Conservation (phyloP, 2,797 vertebrate species). For the Cossypha dichroa region DNA sequence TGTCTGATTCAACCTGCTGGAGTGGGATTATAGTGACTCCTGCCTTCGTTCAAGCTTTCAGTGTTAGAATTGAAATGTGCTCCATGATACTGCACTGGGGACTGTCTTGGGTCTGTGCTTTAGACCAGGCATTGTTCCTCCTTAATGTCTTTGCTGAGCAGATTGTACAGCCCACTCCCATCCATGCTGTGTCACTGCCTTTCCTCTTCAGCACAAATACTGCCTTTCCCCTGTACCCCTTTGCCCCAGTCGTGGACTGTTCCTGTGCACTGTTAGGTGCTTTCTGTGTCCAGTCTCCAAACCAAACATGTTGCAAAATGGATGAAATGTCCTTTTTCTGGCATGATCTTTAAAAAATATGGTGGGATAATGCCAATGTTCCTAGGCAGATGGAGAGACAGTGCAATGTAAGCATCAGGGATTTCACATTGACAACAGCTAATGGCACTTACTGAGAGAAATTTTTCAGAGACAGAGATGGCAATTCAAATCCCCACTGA, state of each 20-base stretch:
- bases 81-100: neutral
- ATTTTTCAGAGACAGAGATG: neutral
- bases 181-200: neutral
- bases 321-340: neutral
- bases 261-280: neutral
- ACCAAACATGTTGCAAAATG: neutral
- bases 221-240: neutral
- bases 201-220: neutral
- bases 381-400: neutral
- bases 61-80: neutral
- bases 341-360: neutral
- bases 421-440: neutral
- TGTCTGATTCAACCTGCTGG: neutral
- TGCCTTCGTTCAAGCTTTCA: neutral
- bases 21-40: neutral
- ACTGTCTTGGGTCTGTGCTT: neutral
- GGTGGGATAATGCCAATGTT: neutral
- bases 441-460: neutral
- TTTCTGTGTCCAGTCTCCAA: neutral
- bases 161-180: fast-evolving
- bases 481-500: neutral
- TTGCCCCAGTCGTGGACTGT: neutral
- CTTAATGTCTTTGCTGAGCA: neutral
- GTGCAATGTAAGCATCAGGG: neutral
- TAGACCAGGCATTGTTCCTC: neutral